Evolutionary conservation across 2,113 vertebrate genomes (phyloP).

Genomic region (Gavialis gangeticus): DNA sequence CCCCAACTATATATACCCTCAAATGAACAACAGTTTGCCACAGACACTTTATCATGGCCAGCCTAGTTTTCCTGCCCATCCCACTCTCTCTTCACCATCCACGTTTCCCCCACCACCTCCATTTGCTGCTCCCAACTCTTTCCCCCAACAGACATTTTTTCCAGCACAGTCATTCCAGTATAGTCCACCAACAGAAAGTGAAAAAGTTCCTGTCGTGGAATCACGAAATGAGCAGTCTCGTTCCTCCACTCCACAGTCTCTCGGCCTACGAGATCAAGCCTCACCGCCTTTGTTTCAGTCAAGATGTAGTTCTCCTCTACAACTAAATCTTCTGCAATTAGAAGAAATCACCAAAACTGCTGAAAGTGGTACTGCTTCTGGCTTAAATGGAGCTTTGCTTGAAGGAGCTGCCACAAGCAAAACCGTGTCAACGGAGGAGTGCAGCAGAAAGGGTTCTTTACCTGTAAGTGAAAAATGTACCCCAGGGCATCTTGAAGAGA

Average conservation of each 20-base stretch:
- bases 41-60: slow-evolving; percentile 81
- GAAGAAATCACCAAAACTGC: slow-evolving; percentile 88
- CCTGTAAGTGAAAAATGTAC: slow-evolving; percentile 74
- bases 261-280: slow-evolving; percentile 65
- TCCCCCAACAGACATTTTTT: slow-evolving; percentile 69
- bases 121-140: slow-evolving; percentile 69
- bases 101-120: slow-evolving; percentile 74
- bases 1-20: slow-evolving; percentile 86
- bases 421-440: slow-evolving; percentile 41
- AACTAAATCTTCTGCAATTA: slow-evolving; percentile 93
- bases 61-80: slow-evolving; percentile 71
- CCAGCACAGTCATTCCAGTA: slow-evolving; percentile 76
- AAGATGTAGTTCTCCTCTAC: slow-evolving; percentile 92
- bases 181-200: slow-evolving; percentile 58
- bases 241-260: slow-evolving; percentile 82
- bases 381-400: slow-evolving; percentile 21
- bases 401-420: slow-evolving; percentile 72
- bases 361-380: slow-evolving; percentile 27
- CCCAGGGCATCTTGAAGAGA: neutral
- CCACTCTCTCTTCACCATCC: slow-evolving; percentile 65
- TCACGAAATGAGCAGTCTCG: slow-evolving; percentile 71
- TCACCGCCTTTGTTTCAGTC: slow-evolving; percentile 91
- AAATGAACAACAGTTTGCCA: slow-evolving; percentile 72
- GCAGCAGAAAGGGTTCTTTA: slow-evolving; percentile 62
- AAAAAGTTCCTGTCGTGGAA: slow-evolving; percentile 68